Conservation (phyloP, 2,113 vertebrate species). For the Urocynchramus pylzowi region DNA sequence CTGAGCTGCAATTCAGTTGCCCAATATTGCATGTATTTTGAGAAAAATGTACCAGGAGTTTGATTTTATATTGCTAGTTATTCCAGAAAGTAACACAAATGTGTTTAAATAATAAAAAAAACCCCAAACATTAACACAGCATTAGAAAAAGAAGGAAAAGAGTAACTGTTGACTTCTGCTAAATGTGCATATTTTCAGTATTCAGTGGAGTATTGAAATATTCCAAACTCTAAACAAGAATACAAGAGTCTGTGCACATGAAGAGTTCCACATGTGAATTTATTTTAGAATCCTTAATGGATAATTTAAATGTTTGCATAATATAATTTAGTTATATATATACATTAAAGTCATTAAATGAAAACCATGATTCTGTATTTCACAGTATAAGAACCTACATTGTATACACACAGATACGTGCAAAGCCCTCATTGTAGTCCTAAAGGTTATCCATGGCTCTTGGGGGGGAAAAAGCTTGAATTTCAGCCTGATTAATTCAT, state of each 20-base stretch:
- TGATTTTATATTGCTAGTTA: background rate
- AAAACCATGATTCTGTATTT: background rate
- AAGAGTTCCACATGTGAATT: background rate
- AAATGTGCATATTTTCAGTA: background rate
- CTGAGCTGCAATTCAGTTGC: background rate
- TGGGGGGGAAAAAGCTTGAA: background rate
- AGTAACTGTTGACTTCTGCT: background rate
- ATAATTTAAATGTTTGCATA: background rate
- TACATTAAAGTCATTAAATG: background rate
- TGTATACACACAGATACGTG: background rate
- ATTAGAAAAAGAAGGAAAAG: background rate
- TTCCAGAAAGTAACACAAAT: background rate
- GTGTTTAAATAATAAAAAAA: background rate
- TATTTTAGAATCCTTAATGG: background rate
- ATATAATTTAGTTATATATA: background rate
- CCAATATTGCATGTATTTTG: background rate
- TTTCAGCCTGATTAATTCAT: background rate
- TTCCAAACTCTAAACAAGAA: background rate
- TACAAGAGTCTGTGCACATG: background rate
- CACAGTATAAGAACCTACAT: background rate
- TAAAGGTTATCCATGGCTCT: background rate
- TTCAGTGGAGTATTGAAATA: background rate
- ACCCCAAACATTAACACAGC: too few species aligned
- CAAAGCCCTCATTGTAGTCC: background rate
- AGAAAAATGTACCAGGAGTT: background rate